These are phyloP conservation scores for Marisa cornuarietis DNA, from an alignment of 1,140 invertebrate genomes.

Conservation along the genomic window DNA sequence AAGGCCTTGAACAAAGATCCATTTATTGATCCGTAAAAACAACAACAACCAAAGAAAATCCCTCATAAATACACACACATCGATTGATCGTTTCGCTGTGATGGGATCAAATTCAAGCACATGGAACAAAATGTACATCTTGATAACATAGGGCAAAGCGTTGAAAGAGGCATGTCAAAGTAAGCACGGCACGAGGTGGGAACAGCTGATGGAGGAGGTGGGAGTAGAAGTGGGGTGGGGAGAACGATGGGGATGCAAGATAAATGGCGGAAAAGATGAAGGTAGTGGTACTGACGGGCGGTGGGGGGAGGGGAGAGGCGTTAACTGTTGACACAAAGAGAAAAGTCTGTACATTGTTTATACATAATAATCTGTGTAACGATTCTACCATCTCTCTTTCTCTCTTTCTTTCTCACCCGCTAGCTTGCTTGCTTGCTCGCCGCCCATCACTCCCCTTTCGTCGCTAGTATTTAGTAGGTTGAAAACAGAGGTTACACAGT, in stretches of 20 bases:
- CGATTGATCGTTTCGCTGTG: no score
- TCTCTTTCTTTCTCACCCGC: conserved; percentile 3
- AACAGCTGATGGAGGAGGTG: neutral
- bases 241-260: neutral
- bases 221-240: neutral
- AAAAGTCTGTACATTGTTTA: neutral
- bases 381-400: neutral
- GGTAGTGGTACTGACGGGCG: conserved; percentile 2
- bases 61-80: no score
- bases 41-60: no score
- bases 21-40: no score
- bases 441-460: conserved; percentile 5
- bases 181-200: neutral
- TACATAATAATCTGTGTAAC: neutral
- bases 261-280: neutral
- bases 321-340: no score
- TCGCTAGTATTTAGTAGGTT: neutral
- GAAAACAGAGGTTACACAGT: no score
- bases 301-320: neutral
- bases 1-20: no score
- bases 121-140: neutral
- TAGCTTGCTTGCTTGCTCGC: neutral
- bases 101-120: no score
- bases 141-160: neutral
- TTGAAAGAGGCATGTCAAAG: neutral